These are phyloP conservation scores for Macaria liturata DNA, from an alignment of 2,888 invertebrate species.

Conservation along the genomic window DNA sequence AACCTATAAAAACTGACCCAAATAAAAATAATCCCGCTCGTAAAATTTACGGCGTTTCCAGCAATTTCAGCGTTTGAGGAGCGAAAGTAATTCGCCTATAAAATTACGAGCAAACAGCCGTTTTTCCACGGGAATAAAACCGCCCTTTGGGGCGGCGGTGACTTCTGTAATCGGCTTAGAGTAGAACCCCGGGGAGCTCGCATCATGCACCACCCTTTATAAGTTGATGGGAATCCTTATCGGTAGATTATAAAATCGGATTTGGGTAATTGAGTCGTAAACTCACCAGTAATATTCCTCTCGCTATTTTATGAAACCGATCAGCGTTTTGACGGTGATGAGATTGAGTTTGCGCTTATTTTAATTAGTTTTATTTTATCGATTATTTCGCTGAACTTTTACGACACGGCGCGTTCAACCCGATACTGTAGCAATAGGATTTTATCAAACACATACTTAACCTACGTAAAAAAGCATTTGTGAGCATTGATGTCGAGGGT, in stretches of 20 bases:
- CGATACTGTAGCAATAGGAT: no score
- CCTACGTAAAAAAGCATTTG: no score
- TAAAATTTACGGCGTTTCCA: constrained; percentile 74
- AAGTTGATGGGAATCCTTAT: constrained; percentile 80
- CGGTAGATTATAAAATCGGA: constrained; percentile 78
- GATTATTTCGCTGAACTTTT: no score
- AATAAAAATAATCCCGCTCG: constrained; percentile 70
- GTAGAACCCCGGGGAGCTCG: constrained; percentile 56
- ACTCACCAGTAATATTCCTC: constrained; percentile 44
- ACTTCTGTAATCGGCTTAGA: constrained; percentile 81
- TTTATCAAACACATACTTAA: no score
- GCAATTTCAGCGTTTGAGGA: constrained; percentile 74
- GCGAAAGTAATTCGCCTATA: constrained; percentile 79
- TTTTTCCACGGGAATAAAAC: constrained; percentile 78
- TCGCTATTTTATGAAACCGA: constrained; percentile 25
- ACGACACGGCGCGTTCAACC: no score
- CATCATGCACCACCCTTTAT: constrained; percentile 71
- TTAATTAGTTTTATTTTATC: background rate
- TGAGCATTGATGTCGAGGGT: no score
- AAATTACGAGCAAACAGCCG: constrained; percentile 81
- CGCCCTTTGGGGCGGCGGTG: constrained; percentile 63
- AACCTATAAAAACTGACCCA: constrained; percentile 62
- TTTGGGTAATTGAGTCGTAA: constrained; percentile 78
- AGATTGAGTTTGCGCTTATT: constrained; percentile 10
- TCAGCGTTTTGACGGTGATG: constrained; percentile 17